Conservation (phyloP, 1,140 invertebrate genomes). For the Dendroctonus valens region DNA sequence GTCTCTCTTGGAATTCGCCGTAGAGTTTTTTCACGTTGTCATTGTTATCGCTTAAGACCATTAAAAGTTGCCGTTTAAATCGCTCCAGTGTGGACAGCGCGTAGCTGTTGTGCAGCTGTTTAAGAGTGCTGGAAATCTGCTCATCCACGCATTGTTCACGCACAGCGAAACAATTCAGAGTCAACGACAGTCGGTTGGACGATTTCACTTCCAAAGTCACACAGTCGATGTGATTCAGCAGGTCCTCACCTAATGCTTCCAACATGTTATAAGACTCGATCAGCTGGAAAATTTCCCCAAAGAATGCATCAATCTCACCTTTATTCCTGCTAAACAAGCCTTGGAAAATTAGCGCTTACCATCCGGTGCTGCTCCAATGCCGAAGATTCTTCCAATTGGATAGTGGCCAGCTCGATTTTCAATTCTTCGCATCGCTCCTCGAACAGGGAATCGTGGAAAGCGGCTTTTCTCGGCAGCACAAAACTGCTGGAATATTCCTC, state of each 20-base stretch:
- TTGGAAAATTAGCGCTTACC: conserved; percentile 1
- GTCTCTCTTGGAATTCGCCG: conserved; percentile 35
- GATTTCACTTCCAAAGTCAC: conserved; percentile 37
- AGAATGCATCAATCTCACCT: no score
- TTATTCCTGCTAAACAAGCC: conserved; percentile 1
- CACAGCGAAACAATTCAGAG: conserved; percentile 29
- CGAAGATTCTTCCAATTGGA: conserved; percentile 35
- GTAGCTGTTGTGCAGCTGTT: conserved; percentile 27
- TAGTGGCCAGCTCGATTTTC: conserved; percentile 31
- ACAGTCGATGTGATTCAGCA: conserved; percentile 41
- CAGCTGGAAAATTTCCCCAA: conserved; percentile 17
- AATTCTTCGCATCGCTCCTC: conserved; percentile 32
- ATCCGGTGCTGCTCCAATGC: conserved; percentile 30
- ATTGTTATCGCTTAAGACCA: conserved; percentile 25
- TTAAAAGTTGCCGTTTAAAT: conserved; percentile 38
- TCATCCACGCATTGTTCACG: conserved; percentile 31
- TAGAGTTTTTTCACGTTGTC: conserved; percentile 33
- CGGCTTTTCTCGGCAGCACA: conserved; percentile 2
- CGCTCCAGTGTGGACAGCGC: conserved; percentile 24
- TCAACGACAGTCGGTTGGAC: conserved; percentile 28
- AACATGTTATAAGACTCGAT: conserved; percentile 32
- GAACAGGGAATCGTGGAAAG: conserved; percentile 2
- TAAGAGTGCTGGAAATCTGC: conserved; percentile 24
- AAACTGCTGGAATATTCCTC: conserved; percentile 14
- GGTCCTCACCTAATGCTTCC: conserved; percentile 35